Conservation (phyloP, 1,140 invertebrate species). For the Aphelinus atriplicis region DNA sequence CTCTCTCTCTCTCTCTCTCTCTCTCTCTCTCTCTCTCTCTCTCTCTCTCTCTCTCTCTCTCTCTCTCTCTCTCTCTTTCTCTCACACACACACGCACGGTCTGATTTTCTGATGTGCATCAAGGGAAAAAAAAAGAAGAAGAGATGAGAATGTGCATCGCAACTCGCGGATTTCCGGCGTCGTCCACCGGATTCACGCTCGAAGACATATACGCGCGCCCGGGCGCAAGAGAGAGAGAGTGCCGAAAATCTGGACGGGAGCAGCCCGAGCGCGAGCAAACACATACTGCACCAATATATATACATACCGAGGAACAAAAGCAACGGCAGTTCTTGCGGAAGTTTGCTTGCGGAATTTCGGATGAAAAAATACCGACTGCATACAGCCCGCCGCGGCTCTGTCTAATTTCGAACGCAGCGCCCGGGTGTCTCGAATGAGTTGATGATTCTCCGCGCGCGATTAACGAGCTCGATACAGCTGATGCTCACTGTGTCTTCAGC, state of each 20-base stretch:
- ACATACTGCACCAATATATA: too few species aligned
- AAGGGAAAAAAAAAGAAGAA: not conserved
- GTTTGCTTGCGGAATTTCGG: slow-evolving; percentile 5
- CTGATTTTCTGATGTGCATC: not conserved
- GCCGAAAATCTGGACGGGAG: slow-evolving; percentile 2
- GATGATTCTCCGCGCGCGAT: not conserved
- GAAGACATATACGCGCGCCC: not conserved
- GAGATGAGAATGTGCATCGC: slow-evolving; percentile 20
- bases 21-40: too few species aligned
- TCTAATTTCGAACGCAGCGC: slow-evolving; percentile 6
- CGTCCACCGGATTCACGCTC: slow-evolving; percentile 15
- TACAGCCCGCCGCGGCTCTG: not conserved
- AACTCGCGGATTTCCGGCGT: not conserved
- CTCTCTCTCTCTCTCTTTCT: too few species aligned
- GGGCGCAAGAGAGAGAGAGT: not conserved
- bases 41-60: too few species aligned
- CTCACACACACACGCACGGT: not conserved
- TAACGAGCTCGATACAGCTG: not conserved
- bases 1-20: too few species aligned
- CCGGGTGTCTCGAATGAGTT: slow-evolving; percentile 5
- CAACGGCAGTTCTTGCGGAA: not conserved
- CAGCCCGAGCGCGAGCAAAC: too few species aligned
- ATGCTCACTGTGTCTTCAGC: too few species aligned
- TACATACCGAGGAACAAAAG: not conserved
- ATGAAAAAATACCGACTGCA: slow-evolving; percentile 5